Base-by-base conservation (phyloP, 2,113 vertebrate genomes). In the Dascyllus trimaculatus region DNA sequence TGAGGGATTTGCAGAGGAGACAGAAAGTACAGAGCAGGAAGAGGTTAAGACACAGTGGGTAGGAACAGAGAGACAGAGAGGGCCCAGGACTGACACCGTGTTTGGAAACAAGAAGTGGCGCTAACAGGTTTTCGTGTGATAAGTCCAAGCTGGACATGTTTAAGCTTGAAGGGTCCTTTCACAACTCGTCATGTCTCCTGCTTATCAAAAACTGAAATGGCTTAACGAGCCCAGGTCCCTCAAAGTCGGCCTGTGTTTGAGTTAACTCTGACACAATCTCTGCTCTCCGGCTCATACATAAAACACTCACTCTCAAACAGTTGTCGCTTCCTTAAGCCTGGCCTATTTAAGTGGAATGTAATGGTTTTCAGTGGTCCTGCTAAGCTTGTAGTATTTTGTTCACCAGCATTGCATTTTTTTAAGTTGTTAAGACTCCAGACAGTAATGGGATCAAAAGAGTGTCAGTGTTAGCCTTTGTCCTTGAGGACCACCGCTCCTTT, bases 91-190 rank as follows among this genome's bases (percentile, higher is more conserved):
- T 87, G 88, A 85, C 80, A 73, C 79, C 74, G 65, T 89, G 90
- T 87, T 93, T 94, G 81, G 86, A 93, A 92, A 88, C 81, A 79
- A 75, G 80, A 92, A 92, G 89, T 86, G 85, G 82, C 62, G 71
- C 88, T 84, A 86, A 88, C 87, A 83, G 89, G 79, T 84, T 87
- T 85, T 57, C 46, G 43, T 88, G 63, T 52, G 88, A 91, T 90
- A 85, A 91, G 85, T 67, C 52, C 9, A 26, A 62, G 58, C 80
- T 58, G 84, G 79, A 82, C 82, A 59, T 70, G 62, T 71, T 83
- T 79, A 78, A 92, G 78, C 67, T 71, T 60, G 86, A 91, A 72
- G 64, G 81, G 63, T 57, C 74, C 83, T 90, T 81, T 93, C 88
- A 77, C 83, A 80, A 80, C 85, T 90, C 75, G 65, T 75, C 86